Conservation (phyloP, 2,888 invertebrate species). For the Rapana venosa region DNA sequence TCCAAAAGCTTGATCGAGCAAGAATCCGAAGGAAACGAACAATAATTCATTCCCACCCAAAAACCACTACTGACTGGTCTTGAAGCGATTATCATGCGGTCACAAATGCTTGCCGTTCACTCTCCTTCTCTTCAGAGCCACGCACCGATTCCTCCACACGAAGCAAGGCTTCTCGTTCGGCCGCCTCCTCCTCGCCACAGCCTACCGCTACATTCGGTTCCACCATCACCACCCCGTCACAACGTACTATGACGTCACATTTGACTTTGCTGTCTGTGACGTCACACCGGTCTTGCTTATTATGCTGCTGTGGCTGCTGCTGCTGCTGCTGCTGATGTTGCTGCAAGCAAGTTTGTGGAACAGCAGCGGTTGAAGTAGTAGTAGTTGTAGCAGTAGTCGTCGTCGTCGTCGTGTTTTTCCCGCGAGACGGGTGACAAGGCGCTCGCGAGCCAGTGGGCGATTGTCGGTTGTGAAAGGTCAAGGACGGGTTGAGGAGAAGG, state of each 20-base stretch:
- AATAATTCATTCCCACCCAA: no score
- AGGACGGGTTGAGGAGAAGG: background rate
- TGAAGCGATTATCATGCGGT: background rate
- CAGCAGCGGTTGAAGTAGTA: background rate
- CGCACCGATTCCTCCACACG: background rate
- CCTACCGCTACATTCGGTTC: background rate
- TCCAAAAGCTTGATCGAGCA: background rate
- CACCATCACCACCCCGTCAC: background rate
- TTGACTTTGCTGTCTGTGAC: background rate
- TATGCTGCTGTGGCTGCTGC: background rate
- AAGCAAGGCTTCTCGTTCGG: slow-evolving; percentile 5
- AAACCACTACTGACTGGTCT: no score
- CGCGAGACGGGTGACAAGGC: background rate
- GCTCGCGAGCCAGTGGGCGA: background rate
- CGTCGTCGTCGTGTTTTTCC: background rate
- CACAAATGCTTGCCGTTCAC: background rate
- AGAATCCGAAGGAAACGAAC: background rate
- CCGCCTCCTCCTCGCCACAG: background rate
- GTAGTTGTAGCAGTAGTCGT: background rate
- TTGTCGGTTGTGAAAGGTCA: background rate
- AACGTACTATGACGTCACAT: background rate
- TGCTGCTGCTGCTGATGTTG: background rate
- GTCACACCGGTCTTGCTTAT: background rate
- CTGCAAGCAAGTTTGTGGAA: background rate
- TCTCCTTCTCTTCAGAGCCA: background rate